Evolutionary conservation across 2,113 vertebrate species (phyloP), one percentile per base, ranked within the genome.

Genomic region (Macaca mulatta): DNA sequence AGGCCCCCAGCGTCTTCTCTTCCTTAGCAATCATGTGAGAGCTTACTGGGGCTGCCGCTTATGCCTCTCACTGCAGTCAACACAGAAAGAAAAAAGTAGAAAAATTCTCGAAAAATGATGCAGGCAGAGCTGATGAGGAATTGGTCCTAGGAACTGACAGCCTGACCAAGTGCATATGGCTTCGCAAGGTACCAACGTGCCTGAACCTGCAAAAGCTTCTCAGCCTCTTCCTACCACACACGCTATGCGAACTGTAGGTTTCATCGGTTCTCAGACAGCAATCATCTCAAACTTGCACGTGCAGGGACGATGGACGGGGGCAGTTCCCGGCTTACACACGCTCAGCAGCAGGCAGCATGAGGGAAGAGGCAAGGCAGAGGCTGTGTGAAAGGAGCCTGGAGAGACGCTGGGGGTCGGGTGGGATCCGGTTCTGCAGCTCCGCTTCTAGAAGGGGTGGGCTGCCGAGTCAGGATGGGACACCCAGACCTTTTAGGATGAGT

Each of bases 251-350:
- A 30, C 57, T 18, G 43, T 2, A 22, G 77, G 57, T 43, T 16
- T 67, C 38, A 38, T 55, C 45, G 6, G 69, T 11, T 40, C 38
- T 38, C 30, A 35, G 27, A 69, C 0, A 5, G 55, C 55, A 9
- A 9, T 38, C 27, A 1, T 14, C 52, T 57, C 25, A 72, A 23
- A 20, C 50, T 7, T 32, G 84, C 64, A 30, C 5, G 8, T 0
- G 40, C 61, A 3, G 35, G 3, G 69, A 67, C 0, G 0, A 27
- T 40, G 45, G 27, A 22, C 22, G 67, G 2, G 10, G 30, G 79
- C 16, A 3, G 0, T 25, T 52, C 25, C 20, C 1, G 16, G 57
- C 30, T 5, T 23, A 67, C 1, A 22, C 45, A 6, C 35, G n/a
- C 35, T 16, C 16, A 45, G 77, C 20, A 55, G 40, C 67, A 6